These are phyloP conservation scores for Drosophila pseudotalamancana DNA, from an alignment of 2,888 invertebrate genomes.

Conservation along the genomic window DNA sequence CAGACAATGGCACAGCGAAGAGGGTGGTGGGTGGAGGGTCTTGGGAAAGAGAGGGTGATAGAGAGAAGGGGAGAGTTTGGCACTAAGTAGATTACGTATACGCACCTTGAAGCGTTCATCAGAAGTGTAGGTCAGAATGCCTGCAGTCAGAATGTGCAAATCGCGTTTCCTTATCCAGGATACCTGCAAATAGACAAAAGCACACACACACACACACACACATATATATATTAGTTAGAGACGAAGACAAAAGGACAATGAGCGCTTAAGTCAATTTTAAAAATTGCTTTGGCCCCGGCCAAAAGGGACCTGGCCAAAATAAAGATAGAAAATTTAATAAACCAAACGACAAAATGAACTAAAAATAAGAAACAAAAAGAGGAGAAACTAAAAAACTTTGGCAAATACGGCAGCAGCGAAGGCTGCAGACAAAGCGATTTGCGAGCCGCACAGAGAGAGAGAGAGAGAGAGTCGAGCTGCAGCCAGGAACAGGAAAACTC, in stretches of 20 bases:
- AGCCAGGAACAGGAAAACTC: conserved; percentile 10
- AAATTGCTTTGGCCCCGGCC: conserved; percentile 56
- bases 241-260: conserved; percentile 39
- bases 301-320: conserved; percentile 34
- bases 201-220: conserved; percentile 14
- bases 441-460: too few relatives aligned
- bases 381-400: conserved; percentile 33
- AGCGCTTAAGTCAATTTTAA: conserved; percentile 72
- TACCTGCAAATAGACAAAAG: conserved; percentile 85
- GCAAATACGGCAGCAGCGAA: conserved; percentile 28
- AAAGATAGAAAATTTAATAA: conserved; percentile 73
- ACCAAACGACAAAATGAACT: conserved; percentile 65
- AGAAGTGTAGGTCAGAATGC: conserved; percentile 93
- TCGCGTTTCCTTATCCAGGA: conserved; percentile 96
- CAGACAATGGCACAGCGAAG: too few relatives aligned
- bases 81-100: conserved; percentile 60
- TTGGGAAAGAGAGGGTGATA: neutral
- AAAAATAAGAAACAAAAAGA: conserved; percentile 3
- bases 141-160: conserved; percentile 94
- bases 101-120: conserved; percentile 92
- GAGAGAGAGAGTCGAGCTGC: conserved; percentile 18
- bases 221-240: conserved; percentile 1
- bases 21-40: too few relatives aligned
- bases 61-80: neutral
- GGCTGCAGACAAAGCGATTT: conserved; percentile 56